Base-by-base conservation (phyloP, 2,113 vertebrate genomes). In the Gasterosteus aculeatus region DNA sequence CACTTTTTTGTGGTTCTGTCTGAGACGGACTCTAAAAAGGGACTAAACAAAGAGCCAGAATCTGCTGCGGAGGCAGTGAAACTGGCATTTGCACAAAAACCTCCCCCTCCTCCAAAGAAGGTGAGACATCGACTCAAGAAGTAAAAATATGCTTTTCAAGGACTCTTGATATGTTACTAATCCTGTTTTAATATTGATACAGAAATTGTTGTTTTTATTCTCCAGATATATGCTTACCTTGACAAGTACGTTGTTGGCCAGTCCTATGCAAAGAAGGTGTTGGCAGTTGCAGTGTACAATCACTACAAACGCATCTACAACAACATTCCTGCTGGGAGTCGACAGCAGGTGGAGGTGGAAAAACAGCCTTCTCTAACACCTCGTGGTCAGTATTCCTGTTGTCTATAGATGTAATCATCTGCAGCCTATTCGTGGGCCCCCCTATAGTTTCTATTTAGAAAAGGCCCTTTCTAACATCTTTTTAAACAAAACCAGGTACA, bases 261-360 rank as follows among this genome's bases (percentile, higher is more conserved):
- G 89, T 98, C 95, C 8, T 97, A 97, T 91, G 97, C 98, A 66
- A 99, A 99, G 93, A 99, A 99, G 90, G 98, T 99, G 88, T 95
- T 99, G 86, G 96, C 98, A 0, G 98, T 99, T 66, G 97, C 98
- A 12, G 98, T 99, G 78, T 99, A 99, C 90, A 99, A 99, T 94
- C 98, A 99, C 93, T 99, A 99, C 92, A 99, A 99, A 80, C 96
- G 98, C 78, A 98, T 99, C 92, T 97, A 97, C 92, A 99, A 98
- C 91, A 99, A 99, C 91, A 97, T 99, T 81, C 98, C 98, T 67
- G 93, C 96, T 80, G 96, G 94, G 61, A 89, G 95, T 88, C 95
- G 96, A 47, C 96, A 96, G 85, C 97, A 96, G 91, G 94, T 95
- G 63, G 97, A 99, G 84, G 93, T 94, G 89, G 97, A 98, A 71